These are phyloP conservation scores for Tupaia tana DNA, from an alignment of 2,113 vertebrate genomes.

Conservation along the genomic window DNA sequence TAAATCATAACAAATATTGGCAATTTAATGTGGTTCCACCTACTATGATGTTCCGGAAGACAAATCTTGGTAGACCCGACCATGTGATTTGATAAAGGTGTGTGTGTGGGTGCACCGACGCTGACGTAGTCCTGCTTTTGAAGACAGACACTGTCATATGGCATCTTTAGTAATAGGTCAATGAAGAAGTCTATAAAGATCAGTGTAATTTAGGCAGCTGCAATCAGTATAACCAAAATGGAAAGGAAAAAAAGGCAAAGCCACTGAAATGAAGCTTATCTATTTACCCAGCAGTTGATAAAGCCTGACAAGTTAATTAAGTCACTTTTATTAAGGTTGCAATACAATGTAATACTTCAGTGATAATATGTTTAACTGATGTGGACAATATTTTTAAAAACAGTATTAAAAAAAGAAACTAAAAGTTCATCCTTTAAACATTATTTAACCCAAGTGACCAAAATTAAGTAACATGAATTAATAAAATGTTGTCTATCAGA, in stretches of 20 bases:
- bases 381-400: conserved; percentile 61
- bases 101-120: fast-evolving
- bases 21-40: not conserved
- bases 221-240: conserved; percentile 69
- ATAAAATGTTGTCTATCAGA: not conserved
- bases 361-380: conserved; percentile 66
- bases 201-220: conserved; percentile 65
- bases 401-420: conserved; percentile 54
- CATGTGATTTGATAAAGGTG: not conserved
- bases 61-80: conserved; percentile 40
- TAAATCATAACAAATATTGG: not conserved
- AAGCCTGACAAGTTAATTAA: conserved; percentile 76
- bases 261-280: conserved; percentile 32
- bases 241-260: conserved; percentile 22
- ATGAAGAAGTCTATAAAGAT: conserved; percentile 43
- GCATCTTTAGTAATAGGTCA: conserved; percentile 62
- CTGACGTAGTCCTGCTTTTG: not conserved
- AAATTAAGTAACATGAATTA: conserved; percentile 3
- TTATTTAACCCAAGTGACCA: conserved; percentile 20
- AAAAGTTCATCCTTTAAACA: conserved; percentile 55
- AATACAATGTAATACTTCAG: conserved; percentile 60
- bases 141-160: conserved; percentile 56
- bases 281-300: conserved; percentile 69
- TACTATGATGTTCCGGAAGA: conserved; percentile 45
- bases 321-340: conserved; percentile 75